Conservation (phyloP, 2,888 invertebrate genomes). For the Caenorhabditis doughertyi region DNA sequence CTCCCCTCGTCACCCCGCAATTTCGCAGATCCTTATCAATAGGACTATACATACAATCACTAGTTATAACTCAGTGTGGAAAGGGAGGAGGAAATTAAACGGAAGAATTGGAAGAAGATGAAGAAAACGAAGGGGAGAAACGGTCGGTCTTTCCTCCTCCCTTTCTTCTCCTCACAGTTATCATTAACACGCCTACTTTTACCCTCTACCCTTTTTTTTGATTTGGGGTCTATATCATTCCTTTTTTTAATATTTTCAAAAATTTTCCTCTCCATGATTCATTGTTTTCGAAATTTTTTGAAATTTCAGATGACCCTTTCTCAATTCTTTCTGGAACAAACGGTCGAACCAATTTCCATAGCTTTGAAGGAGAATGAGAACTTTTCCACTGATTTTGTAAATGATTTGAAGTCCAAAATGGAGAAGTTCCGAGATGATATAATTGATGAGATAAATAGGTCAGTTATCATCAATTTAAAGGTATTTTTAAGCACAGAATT, state of each 20-base stretch:
- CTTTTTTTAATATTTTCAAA: too few relatives aligned
- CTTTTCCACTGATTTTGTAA: background rate
- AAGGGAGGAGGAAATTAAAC: constrained; percentile 34
- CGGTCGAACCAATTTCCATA: constrained; percentile 29
- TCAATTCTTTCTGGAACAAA: too few relatives aligned
- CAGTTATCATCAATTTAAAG: background rate
- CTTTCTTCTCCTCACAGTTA: constrained; percentile 55
- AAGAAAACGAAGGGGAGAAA: constrained; percentile 2
- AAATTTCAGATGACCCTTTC: too few relatives aligned
- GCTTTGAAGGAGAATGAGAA: background rate
- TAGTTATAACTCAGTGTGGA: constrained; percentile 55
- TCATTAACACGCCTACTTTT: constrained; percentile 63
- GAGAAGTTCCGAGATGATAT: constrained; percentile 11
- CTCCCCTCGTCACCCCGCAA: constrained; percentile 39
- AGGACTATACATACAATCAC: constrained; percentile 51
- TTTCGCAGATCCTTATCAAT: constrained; percentile 58
- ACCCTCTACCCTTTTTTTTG: constrained; percentile 30
- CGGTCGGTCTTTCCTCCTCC: constrained; percentile 23
- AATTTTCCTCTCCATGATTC: too few relatives aligned
- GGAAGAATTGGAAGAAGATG: constrained; percentile 25
- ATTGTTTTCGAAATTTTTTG: too few relatives aligned
- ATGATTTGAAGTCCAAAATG: constrained; percentile 12
- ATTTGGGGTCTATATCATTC: too few relatives aligned
- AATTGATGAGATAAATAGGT: constrained; percentile 38
- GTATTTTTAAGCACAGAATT: background rate